These are phyloP conservation scores for Chamaetylas fuelleborni DNA, from an alignment of 2,113 vertebrate species.

Conservation along the genomic window DNA sequence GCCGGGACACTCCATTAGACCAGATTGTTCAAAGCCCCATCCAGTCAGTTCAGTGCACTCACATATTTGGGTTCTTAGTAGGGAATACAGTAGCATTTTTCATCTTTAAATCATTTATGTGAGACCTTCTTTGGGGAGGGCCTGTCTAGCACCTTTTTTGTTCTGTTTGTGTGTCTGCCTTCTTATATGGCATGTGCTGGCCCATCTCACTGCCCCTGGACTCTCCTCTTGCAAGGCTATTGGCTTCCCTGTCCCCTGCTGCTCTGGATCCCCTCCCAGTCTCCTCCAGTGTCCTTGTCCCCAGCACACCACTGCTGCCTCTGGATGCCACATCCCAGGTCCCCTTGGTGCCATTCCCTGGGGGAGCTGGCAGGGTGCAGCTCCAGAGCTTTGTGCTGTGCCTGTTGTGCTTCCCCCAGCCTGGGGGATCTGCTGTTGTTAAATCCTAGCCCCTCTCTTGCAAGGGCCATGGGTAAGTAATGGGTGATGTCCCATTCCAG, in stretches of 20 bases:
- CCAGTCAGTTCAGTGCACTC: background rate
- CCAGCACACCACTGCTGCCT: background rate
- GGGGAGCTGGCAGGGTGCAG: accelerated
- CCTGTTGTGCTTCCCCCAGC: background rate
- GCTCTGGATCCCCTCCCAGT: background rate
- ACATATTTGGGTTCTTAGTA: background rate
- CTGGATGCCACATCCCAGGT: background rate
- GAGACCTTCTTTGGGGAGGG: background rate
- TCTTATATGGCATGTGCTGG: background rate
- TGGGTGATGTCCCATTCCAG: accelerated
- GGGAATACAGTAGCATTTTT: background rate
- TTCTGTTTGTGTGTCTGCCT: background rate
- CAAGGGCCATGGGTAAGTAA: constrained; percentile 33
- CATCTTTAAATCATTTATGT: background rate
- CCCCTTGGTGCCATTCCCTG: background rate
- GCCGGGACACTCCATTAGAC: background rate
- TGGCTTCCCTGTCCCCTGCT: background rate
- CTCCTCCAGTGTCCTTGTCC: background rate
- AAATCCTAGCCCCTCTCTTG: background rate
- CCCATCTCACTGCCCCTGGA: background rate
- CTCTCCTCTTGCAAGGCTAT: background rate
- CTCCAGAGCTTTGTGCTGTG: accelerated
- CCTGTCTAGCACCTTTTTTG: background rate
- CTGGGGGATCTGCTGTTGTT: background rate
- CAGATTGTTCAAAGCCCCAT: background rate